Percentiles rank a stretch among this genome's conserved stretches.
Evolutionary conservation across 2,888 invertebrate genomes (phyloP).

Genomic region (Altica lythri): DNA sequence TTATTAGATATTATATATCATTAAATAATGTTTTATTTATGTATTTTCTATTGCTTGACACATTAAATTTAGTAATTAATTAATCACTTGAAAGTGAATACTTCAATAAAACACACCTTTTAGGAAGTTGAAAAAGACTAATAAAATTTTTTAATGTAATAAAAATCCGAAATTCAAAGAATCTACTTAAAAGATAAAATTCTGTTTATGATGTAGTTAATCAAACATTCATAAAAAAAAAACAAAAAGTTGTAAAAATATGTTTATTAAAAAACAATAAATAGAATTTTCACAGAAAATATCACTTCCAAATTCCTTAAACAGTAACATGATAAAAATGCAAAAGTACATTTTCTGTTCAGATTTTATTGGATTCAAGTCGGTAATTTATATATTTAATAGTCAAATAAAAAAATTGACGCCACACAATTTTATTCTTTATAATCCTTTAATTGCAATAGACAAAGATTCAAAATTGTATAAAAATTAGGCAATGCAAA

Average conservation of each 20-base stretch:
- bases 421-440: neutral
- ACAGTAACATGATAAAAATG: constrained; percentile 29
- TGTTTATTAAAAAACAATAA: constrained; percentile 29
- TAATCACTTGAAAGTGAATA: no score
- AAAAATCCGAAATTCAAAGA: no score
- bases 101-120: no score
- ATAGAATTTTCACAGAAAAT: constrained; percentile 37
- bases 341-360: constrained; percentile 28
- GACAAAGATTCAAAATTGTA: neutral
- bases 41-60: neutral
- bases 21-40: constrained; percentile 1
- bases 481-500: neutral
- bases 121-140: no score
- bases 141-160: no score
- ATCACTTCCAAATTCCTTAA: constrained; percentile 32
- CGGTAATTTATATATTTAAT: neutral
- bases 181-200: no score
- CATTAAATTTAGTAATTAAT: no score
- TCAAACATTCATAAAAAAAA: neutral
- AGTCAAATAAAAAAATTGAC: constrained; percentile 18
- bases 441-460: neutral
- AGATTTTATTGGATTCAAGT: constrained; percentile 14
- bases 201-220: no score
- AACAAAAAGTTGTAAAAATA: neutral
- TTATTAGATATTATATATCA: neutral